Evolutionary conservation across 2,797 vertebrate genomes (phyloP), one percentile per base, ranked within the genome.

Genomic region (Cryptoprocta ferox): DNA sequence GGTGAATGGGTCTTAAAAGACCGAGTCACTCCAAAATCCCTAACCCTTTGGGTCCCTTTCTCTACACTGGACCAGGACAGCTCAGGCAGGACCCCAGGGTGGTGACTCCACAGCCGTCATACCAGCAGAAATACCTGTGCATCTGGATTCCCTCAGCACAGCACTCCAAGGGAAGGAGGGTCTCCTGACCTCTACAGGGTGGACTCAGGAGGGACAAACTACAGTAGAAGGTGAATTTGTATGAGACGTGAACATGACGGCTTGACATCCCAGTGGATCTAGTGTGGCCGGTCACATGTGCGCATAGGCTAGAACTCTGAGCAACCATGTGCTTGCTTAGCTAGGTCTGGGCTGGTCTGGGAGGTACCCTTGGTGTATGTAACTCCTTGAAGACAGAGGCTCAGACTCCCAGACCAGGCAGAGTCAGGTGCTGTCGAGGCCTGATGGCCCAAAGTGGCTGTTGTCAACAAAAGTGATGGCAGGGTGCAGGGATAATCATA

Each of bases 401-500:
- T n/a, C n/a, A n/a, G n/a, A n/a, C n/a, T n/a, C n/a, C n/a, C n/a
- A n/a, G n/a, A n/a, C n/a, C 39, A 32, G 73, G 42, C 73, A 32
- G 42, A 75, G 28, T 18, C 42, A 48, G 26, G 39, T 45, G 71
- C 71, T 30, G 8, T 18, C 7, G 2, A 75, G 71, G 14, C 42
- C 14, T 5, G 39, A 48, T 4, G 15, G 42, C 28, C 70, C 32
- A 14, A 71, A 53, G 68, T 16, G 19, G 65, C 88, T 5, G 42
- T 35, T n/a, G 8, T 15, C 32, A 32, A 19, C 16, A 7, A 42
- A 0, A 2, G 50, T 4, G 2, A 32, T 0, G 12, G n/a, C 0
- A 5, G 73, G 26, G n/a, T 4, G 3, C 35, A 13, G 24, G 61
- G 61, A 6, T 19, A 7, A 82, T 3, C 28, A 2, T 6, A 16